Percentiles rank a stretch among this genome's conserved stretches.
phyloP scores from a whole-genome alignment of 2,113 vertebrate genomes.

The Oncorhynchus gorbuscha region DNA sequence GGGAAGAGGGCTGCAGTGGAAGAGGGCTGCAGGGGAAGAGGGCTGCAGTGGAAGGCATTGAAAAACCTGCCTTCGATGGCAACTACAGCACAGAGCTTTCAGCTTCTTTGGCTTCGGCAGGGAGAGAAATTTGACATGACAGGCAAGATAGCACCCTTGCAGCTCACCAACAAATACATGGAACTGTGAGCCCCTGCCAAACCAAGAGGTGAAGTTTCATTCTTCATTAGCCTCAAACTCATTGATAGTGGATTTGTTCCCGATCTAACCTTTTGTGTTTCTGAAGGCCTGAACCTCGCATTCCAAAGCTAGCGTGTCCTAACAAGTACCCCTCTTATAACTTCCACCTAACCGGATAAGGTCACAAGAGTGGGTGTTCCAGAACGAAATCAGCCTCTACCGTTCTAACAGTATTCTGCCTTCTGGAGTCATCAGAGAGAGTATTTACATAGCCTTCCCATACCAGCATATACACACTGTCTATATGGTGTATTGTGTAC shows the following conservation, averaged over 20 bases:
- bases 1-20: slow-evolving; percentile 66
- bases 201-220: slow-evolving; percentile 91
- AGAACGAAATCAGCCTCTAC: slow-evolving; percentile 70
- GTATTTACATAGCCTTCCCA: slow-evolving; percentile 70
- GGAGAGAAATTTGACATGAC: slow-evolving; percentile 84
- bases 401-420: slow-evolving; percentile 64
- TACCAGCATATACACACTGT: slow-evolving; percentile 54
- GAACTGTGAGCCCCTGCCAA: slow-evolving; percentile 80
- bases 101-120: slow-evolving; percentile 74
- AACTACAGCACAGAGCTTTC: slow-evolving; percentile 78
- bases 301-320: slow-evolving; percentile 68
- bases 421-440: slow-evolving; percentile 70
- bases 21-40: slow-evolving; percentile 75
- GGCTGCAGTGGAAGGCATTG: slow-evolving; percentile 74
- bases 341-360: slow-evolving; percentile 54
- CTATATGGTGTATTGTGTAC: slow-evolving; percentile 63
- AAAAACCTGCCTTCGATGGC: slow-evolving; percentile 81
- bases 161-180: slow-evolving; percentile 82
- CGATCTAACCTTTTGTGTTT: slow-evolving; percentile 73
- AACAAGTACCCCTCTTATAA: slow-evolving; percentile 65
- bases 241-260: slow-evolving; percentile 72
- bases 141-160: slow-evolving; percentile 84
- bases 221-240: slow-evolving; percentile 81
- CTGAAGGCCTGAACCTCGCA: slow-evolving; percentile 50
- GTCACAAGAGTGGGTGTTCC: slow-evolving; percentile 65